A percentile compares a stretch with the other conserved stretches of the same genome.
Evolutionary conservation across 2,113 vertebrate genomes (phyloP).

Genomic region (Corythaeola cristata): DNA sequence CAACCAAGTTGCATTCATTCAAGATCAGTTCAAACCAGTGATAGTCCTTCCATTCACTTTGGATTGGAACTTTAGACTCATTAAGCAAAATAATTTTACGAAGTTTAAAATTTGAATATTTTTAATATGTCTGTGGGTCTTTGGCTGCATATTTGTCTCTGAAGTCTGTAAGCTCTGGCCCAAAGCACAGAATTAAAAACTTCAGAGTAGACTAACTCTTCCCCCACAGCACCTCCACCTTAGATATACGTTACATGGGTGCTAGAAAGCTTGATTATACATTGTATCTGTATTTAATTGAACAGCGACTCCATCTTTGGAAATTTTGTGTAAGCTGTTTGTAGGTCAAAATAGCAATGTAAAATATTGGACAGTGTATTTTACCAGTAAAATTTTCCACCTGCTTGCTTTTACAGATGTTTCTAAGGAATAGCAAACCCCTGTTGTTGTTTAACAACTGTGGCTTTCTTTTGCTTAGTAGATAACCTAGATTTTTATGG

Average conservation of each 20-base stretch:
- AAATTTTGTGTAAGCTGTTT: background rate
- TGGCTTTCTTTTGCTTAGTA: background rate
- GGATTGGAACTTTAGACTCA: background rate
- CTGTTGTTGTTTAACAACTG: background rate
- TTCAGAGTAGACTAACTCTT: background rate
- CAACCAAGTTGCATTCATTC: background rate
- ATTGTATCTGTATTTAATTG: background rate
- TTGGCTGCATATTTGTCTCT: background rate
- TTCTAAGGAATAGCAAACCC: background rate
- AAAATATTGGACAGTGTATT: background rate
- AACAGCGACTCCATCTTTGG: background rate
- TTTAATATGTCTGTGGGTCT: background rate
- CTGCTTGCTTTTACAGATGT: background rate
- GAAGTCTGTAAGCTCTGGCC: background rate
- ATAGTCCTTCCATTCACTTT: background rate
- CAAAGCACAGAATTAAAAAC: background rate
- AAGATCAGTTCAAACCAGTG: background rate
- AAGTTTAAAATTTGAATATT: background rate
- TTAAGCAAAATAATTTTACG: background rate
- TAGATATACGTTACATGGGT: background rate
- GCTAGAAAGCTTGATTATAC: background rate
- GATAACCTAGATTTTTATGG: background rate
- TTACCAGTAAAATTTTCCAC: background rate
- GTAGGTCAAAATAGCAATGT: background rate
- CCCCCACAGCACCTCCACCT: background rate